These are phyloP conservation scores for Drosophila nebulosa DNA, from an alignment of 1,140 invertebrate species.

Conservation along the genomic window DNA sequence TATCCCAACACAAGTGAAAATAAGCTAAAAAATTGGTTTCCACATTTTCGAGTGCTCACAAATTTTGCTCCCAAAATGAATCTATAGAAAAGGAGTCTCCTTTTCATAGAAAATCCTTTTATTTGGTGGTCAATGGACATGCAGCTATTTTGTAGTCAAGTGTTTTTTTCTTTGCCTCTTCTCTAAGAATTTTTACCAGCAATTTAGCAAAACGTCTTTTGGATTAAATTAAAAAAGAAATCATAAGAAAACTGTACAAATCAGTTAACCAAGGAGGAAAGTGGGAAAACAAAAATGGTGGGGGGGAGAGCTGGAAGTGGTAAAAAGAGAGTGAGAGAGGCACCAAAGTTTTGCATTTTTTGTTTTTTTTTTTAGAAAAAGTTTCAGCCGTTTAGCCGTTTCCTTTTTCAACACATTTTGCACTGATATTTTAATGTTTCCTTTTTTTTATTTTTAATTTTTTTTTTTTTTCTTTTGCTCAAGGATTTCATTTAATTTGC, in stretches of 20 bases:
- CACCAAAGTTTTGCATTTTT: conserved; percentile 55
- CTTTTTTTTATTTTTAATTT: conserved; percentile 48
- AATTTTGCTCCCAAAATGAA: too few relatives aligned
- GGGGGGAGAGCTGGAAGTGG: neutral
- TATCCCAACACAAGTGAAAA: too few relatives aligned
- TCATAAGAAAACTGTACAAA: conserved; percentile 71
- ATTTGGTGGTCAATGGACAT: neutral
- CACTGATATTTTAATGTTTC: conserved; percentile 77
- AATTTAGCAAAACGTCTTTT: conserved; percentile 71
- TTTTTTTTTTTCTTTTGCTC: conserved; percentile 36
- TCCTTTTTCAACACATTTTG: conserved; percentile 46
- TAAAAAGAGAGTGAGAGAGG: conserved; percentile 8
- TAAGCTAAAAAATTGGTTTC: too few relatives aligned
- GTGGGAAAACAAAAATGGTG: neutral
- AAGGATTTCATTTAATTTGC: conserved; percentile 78
- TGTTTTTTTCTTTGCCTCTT: neutral
- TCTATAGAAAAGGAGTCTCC: too few relatives aligned
- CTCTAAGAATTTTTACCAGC: conserved; percentile 60
- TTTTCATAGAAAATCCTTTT: neutral
- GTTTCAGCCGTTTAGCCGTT: conserved; percentile 71
- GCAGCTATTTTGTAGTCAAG: neutral
- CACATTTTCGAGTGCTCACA: too few relatives aligned
- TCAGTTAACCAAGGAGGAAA: conserved; percentile 63
- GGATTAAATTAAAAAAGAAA: conserved; percentile 77
- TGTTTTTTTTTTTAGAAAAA: conserved; percentile 41